These are phyloP conservation scores for Trichosurus vulpecula DNA, from an alignment of 2,797 vertebrate genomes.

Conservation along the genomic window DNA sequence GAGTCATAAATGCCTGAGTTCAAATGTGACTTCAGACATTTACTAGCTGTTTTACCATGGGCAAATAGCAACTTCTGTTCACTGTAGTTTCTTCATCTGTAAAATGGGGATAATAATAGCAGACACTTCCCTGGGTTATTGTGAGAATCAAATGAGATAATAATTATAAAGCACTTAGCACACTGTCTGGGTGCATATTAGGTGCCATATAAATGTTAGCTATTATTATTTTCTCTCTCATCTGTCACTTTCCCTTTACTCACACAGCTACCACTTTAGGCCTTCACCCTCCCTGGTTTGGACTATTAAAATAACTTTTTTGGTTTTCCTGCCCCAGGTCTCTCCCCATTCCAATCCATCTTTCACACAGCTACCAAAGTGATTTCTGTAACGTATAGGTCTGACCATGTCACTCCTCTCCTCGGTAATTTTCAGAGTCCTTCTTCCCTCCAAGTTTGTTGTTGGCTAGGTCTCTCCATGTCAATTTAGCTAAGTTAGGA, in stretches of 20 bases:
- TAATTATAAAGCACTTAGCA: not conserved
- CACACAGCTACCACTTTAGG: not conserved
- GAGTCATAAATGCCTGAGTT: not conserved
- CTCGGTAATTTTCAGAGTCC: not conserved
- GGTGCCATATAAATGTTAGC: not conserved
- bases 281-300: not conserved
- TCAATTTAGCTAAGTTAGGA: not conserved
- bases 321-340: not conserved
- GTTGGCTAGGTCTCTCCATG: not conserved
- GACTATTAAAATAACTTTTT: not conserved
- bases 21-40: not conserved
- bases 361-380: not conserved
- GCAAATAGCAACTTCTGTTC: not conserved
- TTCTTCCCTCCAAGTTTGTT: not conserved
- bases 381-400: not conserved
- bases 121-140: not conserved
- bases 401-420: not conserved
- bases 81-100: not conserved
- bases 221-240: not conserved
- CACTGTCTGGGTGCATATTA: not conserved
- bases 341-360: not conserved
- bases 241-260: not conserved
- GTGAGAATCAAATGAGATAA: too few species aligned
- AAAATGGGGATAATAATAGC: not conserved
- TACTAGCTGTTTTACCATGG: not conserved